Evolutionary conservation across 2,888 invertebrate genomes (phyloP).

Genomic region (Dryobota labecula): DNA sequence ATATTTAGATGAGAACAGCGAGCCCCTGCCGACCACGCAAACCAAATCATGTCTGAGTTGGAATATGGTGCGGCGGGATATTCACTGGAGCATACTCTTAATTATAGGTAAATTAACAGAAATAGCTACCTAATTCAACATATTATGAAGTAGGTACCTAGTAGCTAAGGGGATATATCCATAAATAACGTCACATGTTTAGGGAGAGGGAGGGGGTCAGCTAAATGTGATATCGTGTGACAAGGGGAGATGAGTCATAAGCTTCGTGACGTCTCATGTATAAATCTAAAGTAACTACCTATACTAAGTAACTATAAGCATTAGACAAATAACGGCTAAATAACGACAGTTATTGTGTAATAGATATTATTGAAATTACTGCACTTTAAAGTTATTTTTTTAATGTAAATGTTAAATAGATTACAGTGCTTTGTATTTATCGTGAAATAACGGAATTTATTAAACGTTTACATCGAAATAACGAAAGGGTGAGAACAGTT

Average conservation of each 20-base stretch:
- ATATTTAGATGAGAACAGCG: constrained; percentile 58
- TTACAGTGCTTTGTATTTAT: no score
- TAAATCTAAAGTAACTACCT: neutral
- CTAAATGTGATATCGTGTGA: neutral
- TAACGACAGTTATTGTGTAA: no score
- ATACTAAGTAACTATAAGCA: no score
- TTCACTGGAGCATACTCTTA: constrained; percentile 80
- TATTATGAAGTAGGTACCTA: neutral
- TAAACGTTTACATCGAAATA: no score
- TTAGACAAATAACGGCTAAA: no score
- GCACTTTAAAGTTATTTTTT: no score
- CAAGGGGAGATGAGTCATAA: no score
- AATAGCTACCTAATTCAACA: neutral
- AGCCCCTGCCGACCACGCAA: constrained; percentile 65
- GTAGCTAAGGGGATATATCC: no score
- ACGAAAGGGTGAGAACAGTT: no score
- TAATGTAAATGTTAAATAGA: no score
- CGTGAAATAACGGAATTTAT: no score
- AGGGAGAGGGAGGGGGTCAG: neutral
- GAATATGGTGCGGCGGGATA: constrained; percentile 70
- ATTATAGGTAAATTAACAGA: constrained; percentile 72
- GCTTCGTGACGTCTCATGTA: neutral
- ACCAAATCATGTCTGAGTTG: constrained; percentile 78
- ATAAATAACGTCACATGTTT: neutral
- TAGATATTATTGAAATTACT: no score